Evolutionary conservation across 2,888 invertebrate species (phyloP).

Genomic region (Nymphalis polychloros): DNA sequence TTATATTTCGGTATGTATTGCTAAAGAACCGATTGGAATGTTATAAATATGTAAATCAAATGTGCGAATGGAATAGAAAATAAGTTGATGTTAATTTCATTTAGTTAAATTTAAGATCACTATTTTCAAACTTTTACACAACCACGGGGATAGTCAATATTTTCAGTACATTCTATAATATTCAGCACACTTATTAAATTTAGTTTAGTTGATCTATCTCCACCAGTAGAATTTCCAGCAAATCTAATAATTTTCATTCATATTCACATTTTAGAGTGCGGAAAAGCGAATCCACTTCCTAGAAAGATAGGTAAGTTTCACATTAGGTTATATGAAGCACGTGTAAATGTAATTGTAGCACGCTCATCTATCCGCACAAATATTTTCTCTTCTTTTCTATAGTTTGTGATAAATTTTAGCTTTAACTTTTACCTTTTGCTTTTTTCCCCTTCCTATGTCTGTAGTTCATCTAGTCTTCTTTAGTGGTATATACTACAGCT

Average conservation of each 20-base stretch:
- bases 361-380: neutral
- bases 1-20: too few species aligned
- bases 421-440: too few species aligned
- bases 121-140: too few species aligned
- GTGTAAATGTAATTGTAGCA: conserved; percentile 11
- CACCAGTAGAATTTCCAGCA: conserved; percentile 7
- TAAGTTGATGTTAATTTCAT: neutral
- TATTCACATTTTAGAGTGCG: conserved; percentile 78
- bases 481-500: too few species aligned
- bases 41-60: too few species aligned
- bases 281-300: conserved; percentile 77
- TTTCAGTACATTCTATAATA: neutral
- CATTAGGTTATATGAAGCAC: conserved; percentile 1
- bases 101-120: neutral
- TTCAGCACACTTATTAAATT: conserved; percentile 19
- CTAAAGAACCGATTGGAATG: too few species aligned
- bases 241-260: conserved; percentile 44
- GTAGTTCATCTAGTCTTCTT: too few species aligned
- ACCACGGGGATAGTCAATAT: conserved; percentile 7
- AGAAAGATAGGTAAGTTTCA: conserved; percentile 76
- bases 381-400: neutral
- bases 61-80: too few species aligned
- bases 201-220: conserved; percentile 10
- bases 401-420: too few species aligned
- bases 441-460: too few species aligned